These are phyloP conservation scores for Amazona ochrocephala DNA, from an alignment of 2,797 vertebrate genomes.

Conservation along the genomic window DNA sequence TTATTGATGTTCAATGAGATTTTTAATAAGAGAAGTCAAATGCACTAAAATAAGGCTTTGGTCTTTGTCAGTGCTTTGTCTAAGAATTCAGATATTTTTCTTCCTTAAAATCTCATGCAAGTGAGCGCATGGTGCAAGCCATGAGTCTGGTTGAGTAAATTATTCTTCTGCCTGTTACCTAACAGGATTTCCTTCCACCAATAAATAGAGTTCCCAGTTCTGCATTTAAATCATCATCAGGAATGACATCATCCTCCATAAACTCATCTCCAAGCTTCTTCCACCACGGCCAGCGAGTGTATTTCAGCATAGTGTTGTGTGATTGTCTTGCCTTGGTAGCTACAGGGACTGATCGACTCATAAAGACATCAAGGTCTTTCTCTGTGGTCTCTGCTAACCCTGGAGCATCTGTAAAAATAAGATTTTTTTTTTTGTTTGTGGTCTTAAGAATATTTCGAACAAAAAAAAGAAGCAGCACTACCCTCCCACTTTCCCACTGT, in stretches of 20 bases:
- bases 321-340: slow-evolving; percentile 84
- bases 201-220: slow-evolving; percentile 85
- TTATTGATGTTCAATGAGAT: not conserved
- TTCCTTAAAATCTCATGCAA: not conserved
- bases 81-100: not conserved
- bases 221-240: slow-evolving; percentile 75
- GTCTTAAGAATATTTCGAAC: not conserved
- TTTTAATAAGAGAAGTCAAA: not conserved
- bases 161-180: slow-evolving; percentile 33
- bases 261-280: slow-evolving; percentile 83
- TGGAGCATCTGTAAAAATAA: slow-evolving; percentile 84
- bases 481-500: not conserved
- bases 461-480: not conserved
- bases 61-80: not conserved
- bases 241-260: slow-evolving; percentile 65
- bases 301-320: slow-evolving; percentile 85
- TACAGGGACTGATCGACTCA: slow-evolving; percentile 84
- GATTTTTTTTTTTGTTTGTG: not conserved
- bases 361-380: slow-evolving; percentile 78
- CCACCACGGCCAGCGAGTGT: slow-evolving; percentile 88
- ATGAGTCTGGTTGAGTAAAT: not conserved
- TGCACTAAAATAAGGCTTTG: not conserved
- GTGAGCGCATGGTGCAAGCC: not conserved
- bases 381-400: slow-evolving; percentile 76
- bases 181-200: slow-evolving; percentile 74